Conservation (phyloP, 2,113 vertebrate genomes). For the Dasypus novemcinctus region DNA sequence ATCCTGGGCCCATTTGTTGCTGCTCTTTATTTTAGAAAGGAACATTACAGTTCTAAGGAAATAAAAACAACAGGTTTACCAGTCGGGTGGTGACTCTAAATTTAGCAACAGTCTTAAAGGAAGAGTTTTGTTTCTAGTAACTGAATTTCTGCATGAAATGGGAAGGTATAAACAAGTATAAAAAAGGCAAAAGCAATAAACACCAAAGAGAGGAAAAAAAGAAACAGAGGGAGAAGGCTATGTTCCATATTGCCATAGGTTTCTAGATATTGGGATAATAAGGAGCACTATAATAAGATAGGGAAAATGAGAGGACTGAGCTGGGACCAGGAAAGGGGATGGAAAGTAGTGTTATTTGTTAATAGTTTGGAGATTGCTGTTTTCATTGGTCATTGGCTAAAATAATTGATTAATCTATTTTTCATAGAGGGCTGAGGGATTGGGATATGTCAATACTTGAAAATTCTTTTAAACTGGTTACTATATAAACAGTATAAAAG, state of each 20-base stretch:
- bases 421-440: background rate
- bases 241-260: background rate
- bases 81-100: background rate
- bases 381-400: background rate
- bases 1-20: slow-evolving; percentile 57
- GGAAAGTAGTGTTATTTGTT: background rate
- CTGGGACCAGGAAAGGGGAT: background rate
- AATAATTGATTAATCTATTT: background rate
- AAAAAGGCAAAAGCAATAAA: background rate
- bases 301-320: background rate
- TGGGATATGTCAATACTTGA: background rate
- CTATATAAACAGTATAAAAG: background rate
- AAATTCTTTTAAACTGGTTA: slow-evolving; percentile 1
- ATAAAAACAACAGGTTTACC: slow-evolving; percentile 8
- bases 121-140: slow-evolving; percentile 51
- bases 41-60: background rate
- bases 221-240: background rate
- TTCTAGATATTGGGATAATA: background rate
- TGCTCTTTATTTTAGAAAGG: slow-evolving; percentile 48
- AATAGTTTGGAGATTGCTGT: background rate
- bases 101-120: slow-evolving; percentile 40
- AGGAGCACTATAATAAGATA: background rate
- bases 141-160: background rate
- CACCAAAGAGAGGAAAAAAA: background rate
- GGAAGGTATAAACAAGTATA: background rate